Percentiles rank a stretch among this genome's conserved stretches.
These are phyloP conservation scores for Emydoidea blandingii DNA, from an alignment of 2,797 vertebrate genomes.

Conservation along the genomic window DNA sequence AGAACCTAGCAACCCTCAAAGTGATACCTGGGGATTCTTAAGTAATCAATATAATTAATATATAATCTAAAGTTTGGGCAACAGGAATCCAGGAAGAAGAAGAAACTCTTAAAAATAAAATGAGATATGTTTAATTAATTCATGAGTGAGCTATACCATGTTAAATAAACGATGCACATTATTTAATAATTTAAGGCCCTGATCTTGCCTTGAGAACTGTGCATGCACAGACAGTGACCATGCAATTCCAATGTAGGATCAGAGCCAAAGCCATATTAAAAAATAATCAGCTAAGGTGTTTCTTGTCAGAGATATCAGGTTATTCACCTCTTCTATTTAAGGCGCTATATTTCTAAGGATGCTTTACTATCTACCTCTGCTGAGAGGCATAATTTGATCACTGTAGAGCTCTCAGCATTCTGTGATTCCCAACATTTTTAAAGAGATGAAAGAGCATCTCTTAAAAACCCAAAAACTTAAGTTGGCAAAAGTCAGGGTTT, in stretches of 20 bases:
- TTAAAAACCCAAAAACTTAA: neutral
- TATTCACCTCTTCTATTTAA: constrained; percentile 46
- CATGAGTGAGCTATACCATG: neutral
- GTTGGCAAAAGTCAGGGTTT: neutral
- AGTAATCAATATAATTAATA: no score
- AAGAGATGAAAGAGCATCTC: neutral
- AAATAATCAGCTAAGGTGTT: neutral
- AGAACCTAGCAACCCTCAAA: no score
- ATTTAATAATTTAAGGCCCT: neutral
- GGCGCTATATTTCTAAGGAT: constrained; percentile 53
- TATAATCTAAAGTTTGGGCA: neutral
- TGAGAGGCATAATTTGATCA: constrained; percentile 38
- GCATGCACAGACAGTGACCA: neutral
- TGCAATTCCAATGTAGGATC: neutral
- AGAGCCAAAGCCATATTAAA: neutral
- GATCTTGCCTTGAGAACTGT: neutral
- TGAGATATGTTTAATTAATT: neutral
- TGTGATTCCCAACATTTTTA: neutral
- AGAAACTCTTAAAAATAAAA: neutral
- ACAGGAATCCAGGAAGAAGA: neutral
- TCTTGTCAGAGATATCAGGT: neutral
- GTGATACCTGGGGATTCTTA: no score
- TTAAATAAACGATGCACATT: neutral
- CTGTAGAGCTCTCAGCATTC: constrained; percentile 29
- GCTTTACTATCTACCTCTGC: constrained; percentile 40